Base-by-base conservation (phyloP, 2,888 invertebrate species). In the Caenorhabditis sp. region DNA sequence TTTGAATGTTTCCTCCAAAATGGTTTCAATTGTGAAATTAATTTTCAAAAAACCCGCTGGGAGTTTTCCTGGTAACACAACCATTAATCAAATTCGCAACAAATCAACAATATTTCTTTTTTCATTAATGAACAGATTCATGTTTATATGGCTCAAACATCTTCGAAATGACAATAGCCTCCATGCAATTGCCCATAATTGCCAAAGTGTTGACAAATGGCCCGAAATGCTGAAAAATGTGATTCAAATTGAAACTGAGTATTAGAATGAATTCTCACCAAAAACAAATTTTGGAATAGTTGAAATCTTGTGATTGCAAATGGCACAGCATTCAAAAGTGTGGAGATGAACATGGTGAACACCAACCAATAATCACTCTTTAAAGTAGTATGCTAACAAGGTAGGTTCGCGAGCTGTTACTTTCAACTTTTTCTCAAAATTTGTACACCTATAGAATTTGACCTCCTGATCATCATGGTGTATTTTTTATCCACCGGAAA, bases 361-460 rank as follows among this genome's bases (percentile, higher is more conserved):
- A 71, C 67, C n/a, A 71, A 63, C 71, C 71, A 71, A 49, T 71
- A 71, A 60, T 71, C 71, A 10, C 60, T 59, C 71, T 70, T 4
- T 10, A 4, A 31, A 31, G 4, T 7, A 31, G 4, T 31, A 7
- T 10, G 10, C 31, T 31, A 31, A 31, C n/a, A 31, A 7, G 4
- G 31, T 10, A 10, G 31, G 31, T 10, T 4, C 4, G 31, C 31
- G 31, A 10, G 10, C 5, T 31, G 31, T n/a, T n/a, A n/a, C n/a
- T n/a, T n/a, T n/a, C n/a, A n/a, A n/a, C n/a, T n/a, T n/a, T n/a
- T n/a, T n/a, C n/a, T n/a, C n/a, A n/a, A n/a, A n/a, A n/a, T n/a
- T n/a, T n/a, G n/a, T n/a, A n/a, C n/a, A n/a, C n/a, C n/a, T n/a
- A n/a, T n/a, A n/a, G n/a, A n/a, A n/a, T n/a, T n/a, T n/a, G n/a